A percentile compares a stretch with the other conserved stretches of the same genome.
phyloP scores from a whole-genome alignment of 1,140 invertebrate species.

The Drosophila nasuta region DNA sequence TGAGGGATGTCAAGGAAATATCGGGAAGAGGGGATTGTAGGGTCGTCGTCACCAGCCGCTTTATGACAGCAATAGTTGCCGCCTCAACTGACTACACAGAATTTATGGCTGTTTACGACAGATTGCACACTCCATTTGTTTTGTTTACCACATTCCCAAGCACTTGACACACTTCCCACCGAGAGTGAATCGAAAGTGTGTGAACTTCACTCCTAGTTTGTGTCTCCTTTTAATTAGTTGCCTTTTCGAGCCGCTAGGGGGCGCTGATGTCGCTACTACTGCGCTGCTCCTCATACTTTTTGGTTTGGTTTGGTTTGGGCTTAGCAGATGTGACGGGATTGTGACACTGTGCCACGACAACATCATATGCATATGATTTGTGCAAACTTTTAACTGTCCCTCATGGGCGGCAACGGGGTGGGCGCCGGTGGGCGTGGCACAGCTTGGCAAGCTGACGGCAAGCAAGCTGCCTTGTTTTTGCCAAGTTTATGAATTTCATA shows the following conservation, averaged over 20 bases:
- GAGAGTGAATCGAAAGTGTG: conserved; percentile 11
- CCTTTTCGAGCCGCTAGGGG: conserved; percentile 37
- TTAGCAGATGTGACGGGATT: conserved; percentile 46
- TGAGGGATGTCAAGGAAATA: background rate
- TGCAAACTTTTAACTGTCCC: conserved; percentile 67
- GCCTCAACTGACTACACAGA: conserved; percentile 51
- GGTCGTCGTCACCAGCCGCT: conserved; percentile 39
- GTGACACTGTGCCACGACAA: conserved; percentile 51
- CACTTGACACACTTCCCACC: conserved; percentile 72
- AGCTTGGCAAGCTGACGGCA: conserved; percentile 11
- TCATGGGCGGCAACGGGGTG: background rate
- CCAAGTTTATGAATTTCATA: conserved; percentile 82
- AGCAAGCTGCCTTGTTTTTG: conserved; percentile 64
- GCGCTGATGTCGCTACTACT: conserved; percentile 6
- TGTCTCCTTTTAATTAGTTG: conserved; percentile 52
- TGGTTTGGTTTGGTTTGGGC: background rate
- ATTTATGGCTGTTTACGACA: conserved; percentile 82
- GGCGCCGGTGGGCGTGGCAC: background rate
- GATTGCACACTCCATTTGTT: conserved; percentile 83
- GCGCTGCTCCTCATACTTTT: conserved; percentile 27
- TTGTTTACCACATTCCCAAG: conserved; percentile 72
- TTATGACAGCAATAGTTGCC: conserved; percentile 69
- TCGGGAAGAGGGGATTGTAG: background rate
- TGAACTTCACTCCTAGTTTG: conserved; percentile 31
- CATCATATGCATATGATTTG: conserved; percentile 82